Evolutionary conservation across 30 jellyfish, hydroid and myxozoan genomes (phyloP).

Genomic region (Catostylus mosaicus): DNA sequence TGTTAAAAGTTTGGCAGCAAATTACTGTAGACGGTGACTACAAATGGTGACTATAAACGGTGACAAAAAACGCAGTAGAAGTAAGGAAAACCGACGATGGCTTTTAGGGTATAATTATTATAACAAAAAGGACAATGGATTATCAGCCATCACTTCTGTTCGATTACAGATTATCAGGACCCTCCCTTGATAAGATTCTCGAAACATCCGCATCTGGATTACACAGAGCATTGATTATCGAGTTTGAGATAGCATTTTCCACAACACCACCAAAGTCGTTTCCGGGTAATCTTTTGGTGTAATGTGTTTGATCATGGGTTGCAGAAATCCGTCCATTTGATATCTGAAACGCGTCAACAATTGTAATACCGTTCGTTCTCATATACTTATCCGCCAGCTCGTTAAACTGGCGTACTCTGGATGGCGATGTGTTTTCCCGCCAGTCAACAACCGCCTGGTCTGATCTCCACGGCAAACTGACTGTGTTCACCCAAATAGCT

Average conservation of each 20-base stretch:
- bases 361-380: constrained; percentile 63
- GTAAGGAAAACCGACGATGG: too few relatives aligned
- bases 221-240: constrained; percentile 76
- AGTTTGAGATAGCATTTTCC: constrained; percentile 85
- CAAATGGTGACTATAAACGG: too few relatives aligned
- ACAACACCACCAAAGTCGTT: constrained; percentile 97
- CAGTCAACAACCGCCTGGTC: constrained; percentile 91
- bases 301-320: constrained; percentile 96
- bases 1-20: too few relatives aligned
- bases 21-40: too few relatives aligned
- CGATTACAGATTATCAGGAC: too few relatives aligned
- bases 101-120: too few relatives aligned
- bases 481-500: constrained; percentile 89
- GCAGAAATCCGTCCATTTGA: constrained; percentile 91
- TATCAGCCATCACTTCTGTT: too few relatives aligned
- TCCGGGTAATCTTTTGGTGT: constrained; percentile 82
- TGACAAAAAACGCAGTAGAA: too few relatives aligned
- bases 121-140: too few relatives aligned
- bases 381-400: constrained; percentile 71
- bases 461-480: constrained; percentile 93
- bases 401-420: constrained; percentile 80
- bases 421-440: constrained; percentile 96
- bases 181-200: too few relatives aligned
- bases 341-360: constrained; percentile 88
- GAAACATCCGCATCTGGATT: constrained; percentile 18